A percentile compares a stretch with the other conserved stretches of the same genome.
phyloP scores from a whole-genome alignment of 2,888 invertebrate species.

The Halictus quadricinctus region DNA sequence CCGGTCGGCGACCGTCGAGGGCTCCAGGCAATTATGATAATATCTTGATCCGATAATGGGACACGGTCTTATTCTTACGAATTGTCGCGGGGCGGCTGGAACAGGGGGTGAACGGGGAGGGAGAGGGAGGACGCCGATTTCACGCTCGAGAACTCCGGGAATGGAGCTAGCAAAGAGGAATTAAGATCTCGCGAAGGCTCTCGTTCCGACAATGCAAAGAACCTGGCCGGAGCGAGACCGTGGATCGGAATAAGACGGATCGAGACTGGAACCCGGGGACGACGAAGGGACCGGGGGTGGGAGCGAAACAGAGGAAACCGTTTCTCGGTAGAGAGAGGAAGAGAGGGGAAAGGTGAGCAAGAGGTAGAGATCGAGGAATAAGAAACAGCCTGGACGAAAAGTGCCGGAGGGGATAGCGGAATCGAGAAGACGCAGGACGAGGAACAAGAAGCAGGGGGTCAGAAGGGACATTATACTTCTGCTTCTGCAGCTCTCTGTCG shows the following conservation, averaged over 20 bases:
- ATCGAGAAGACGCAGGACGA: conserved; percentile 38
- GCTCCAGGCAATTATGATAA: conserved; percentile 69
- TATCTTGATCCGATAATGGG: conserved; percentile 73
- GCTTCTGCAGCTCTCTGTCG: conserved; percentile 62
- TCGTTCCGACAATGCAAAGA: conserved; percentile 64
- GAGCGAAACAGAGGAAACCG: conserved; percentile 12
- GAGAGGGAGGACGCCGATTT: conserved; percentile 61
- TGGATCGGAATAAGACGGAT: conserved; percentile 49
- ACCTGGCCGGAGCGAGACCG: conserved; percentile 43
- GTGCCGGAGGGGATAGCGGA: conserved; percentile 45
- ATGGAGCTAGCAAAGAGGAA: conserved; percentile 70
- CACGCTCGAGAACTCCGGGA: conserved; percentile 70
- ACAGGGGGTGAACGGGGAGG: conserved; percentile 38
- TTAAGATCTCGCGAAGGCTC: conserved; percentile 70
- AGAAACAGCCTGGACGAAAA: conserved; percentile 44
- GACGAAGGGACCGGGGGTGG: conserved; percentile 10
- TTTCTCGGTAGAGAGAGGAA: background rate
- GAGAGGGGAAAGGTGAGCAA: conserved; percentile 11
- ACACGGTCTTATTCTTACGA: conserved; percentile 71
- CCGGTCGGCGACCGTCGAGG: conserved; percentile 39
- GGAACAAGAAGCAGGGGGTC: conserved; percentile 42
- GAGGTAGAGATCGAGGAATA: conserved; percentile 37
- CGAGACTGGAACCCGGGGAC: conserved; percentile 15
- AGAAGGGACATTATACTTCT: conserved; percentile 66
- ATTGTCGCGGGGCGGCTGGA: conserved; percentile 65